Conservation (phyloP, 2,888 invertebrate genomes). For the Odontocolon sp. region DNA sequence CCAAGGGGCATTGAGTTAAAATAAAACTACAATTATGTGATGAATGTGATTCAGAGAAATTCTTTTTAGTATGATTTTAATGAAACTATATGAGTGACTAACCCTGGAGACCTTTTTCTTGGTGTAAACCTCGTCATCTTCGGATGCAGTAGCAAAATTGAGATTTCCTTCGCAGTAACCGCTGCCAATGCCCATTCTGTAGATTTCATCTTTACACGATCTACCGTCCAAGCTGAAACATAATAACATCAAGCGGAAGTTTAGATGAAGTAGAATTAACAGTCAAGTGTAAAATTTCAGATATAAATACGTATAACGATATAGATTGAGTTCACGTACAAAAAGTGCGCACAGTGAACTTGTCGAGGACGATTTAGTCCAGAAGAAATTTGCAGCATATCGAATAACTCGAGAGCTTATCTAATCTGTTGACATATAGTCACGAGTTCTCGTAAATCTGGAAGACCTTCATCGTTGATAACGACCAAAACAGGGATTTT, state of each 20-base stretch:
- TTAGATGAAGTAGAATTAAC: not conserved
- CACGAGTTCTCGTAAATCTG: slow-evolving; percentile 39
- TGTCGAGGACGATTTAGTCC: not conserved
- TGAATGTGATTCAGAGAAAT: too few relatives aligned
- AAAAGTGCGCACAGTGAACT: not conserved
- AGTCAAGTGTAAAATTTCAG: too few relatives aligned
- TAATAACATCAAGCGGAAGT: slow-evolving; percentile 20
- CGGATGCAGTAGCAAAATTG: slow-evolving; percentile 79
- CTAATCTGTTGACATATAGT: slow-evolving; percentile 36
- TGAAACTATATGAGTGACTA: slow-evolving; percentile 61
- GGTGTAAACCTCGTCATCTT: slow-evolving; percentile 79
- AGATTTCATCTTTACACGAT: slow-evolving; percentile 79
- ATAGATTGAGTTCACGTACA: not conserved
- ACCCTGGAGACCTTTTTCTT: slow-evolving; percentile 80
- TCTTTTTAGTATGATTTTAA: too few relatives aligned
- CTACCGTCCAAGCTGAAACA: slow-evolving; percentile 76
- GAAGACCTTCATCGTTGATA: not conserved
- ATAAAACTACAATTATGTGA: too few relatives aligned
- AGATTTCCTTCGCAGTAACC: slow-evolving; percentile 79
- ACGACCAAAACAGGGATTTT: too few relatives aligned
- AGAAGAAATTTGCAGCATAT: not conserved
- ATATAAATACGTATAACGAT: too few relatives aligned
- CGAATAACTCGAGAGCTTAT: slow-evolving; percentile 25
- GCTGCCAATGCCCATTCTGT: slow-evolving; percentile 77
- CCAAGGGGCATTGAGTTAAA: too few relatives aligned